phyloP scores from a whole-genome alignment of 2,113 vertebrate genomes.

The Clupea harengus region DNA sequence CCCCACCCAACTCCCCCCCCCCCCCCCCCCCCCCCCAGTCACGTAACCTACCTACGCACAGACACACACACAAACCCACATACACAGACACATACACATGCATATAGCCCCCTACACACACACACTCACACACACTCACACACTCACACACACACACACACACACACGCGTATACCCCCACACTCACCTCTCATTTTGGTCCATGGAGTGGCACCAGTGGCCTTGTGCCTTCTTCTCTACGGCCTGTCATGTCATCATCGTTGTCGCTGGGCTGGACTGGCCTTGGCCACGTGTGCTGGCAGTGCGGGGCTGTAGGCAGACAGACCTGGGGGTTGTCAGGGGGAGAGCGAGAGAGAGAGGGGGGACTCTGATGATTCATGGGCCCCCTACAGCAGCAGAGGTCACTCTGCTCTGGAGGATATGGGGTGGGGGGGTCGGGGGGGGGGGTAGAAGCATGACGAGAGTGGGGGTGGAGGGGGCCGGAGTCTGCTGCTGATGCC shows the following conservation, averaged over 20 bases:
- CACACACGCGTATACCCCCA: background rate
- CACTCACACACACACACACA: conserved; percentile 10
- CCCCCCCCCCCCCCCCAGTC: too few relatives aligned
- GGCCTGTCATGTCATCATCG: background rate
- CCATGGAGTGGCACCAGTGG: background rate
- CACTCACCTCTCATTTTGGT: background rate
- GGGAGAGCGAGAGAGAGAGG: background rate
- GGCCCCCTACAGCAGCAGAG: conserved; percentile 61
- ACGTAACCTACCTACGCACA: background rate
- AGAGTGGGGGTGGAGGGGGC: background rate
- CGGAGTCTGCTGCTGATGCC: background rate
- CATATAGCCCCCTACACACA: too few relatives aligned
- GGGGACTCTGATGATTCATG: conserved; percentile 59
- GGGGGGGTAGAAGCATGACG: background rate
- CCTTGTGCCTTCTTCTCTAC: background rate
- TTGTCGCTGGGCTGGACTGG: background rate
- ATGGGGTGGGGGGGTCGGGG: conserved; percentile 24
- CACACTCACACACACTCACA: background rate
- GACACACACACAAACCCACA: background rate
- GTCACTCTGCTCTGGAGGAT: conserved; percentile 64
- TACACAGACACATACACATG: too few relatives aligned
- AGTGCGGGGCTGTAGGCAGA: conserved; percentile 34
- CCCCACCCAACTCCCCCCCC: too few relatives aligned
- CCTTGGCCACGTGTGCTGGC: background rate
- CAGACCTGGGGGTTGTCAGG: background rate